Base-by-base conservation (phyloP, 2,797 vertebrate species). In the Ceyx erithaca region DNA sequence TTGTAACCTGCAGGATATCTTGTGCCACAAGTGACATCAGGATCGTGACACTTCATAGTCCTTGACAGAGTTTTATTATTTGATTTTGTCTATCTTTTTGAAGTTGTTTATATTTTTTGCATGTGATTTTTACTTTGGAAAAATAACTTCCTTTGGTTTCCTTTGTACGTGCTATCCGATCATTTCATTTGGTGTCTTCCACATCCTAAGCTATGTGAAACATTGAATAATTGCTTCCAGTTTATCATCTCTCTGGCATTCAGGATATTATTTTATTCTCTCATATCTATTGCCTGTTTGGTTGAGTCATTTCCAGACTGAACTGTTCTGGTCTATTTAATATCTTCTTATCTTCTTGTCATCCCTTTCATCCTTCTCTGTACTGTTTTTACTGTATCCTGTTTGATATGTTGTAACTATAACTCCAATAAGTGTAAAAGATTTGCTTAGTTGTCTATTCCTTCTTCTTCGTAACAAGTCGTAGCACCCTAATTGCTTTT, bases 151-250 rank as follows among this genome's bases (percentile, higher is more conserved):
- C 45, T 89, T 90, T 82, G 37, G 6, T 54, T 93, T 92, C 85
- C 58, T 85, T 95, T 61, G 61, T 77, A 30, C 1, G 0, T 85
- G 79, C 49, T 92, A n/a, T 82, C 46, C 80, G 69, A 87, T 80
- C 2, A 64, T 94, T 85, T 90, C 40, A 35, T 93, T 92, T 71
- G 23, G 18, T 90, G 92, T 90, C 58, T 85, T 90, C 81, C 52
- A 64, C 52, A 92, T 95, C 92, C 93, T 94, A 79, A 92, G 71
- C 37, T 89, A 80, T 85, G 78, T 78, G 92, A 86, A 94, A 95
- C 68, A 87, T 81, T 0, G 0, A 93, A 89, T 87, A 93, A 95
- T 80, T 95, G 18, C 82, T 95, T 96, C 81, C 81, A 10, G 0
- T 90, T 90, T 61, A 48, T 94, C 71, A 93, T 93, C 41, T 89